A percentile compares a stretch with the other conserved stretches of the same genome.
Conservation (phyloP, 1,140 invertebrate genomes). For the Penaeus vannamei region DNA sequence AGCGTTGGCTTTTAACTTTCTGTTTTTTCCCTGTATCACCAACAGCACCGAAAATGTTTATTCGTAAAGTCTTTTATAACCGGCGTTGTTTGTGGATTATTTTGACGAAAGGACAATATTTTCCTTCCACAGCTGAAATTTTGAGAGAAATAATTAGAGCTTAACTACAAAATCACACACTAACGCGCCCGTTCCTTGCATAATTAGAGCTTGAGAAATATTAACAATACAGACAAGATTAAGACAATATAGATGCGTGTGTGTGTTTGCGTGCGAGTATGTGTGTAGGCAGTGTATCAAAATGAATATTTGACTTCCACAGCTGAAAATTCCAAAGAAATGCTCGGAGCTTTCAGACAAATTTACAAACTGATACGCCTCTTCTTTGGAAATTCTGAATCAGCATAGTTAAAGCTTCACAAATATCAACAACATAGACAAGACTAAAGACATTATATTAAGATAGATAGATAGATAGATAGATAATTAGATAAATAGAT, state of each 20-base stretch:
- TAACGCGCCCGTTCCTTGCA: background rate
- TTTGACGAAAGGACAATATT: too few species aligned
- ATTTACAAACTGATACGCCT: slow-evolving; percentile 24
- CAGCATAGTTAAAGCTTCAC: slow-evolving; percentile 27
- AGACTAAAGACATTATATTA: background rate
- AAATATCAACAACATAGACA: slow-evolving; percentile 43
- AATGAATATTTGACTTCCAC: slow-evolving; percentile 27
- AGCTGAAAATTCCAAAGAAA: slow-evolving; percentile 33
- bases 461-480: background rate
- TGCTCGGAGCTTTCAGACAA: slow-evolving; percentile 9
- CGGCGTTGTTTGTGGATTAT: too few species aligned
- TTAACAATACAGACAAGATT: too few species aligned
- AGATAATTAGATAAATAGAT: background rate
- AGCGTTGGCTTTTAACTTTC: too few species aligned
- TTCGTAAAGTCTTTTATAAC: too few species aligned
- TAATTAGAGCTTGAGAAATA: too few species aligned
- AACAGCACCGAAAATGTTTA: too few species aligned
- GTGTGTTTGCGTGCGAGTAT: too few species aligned
- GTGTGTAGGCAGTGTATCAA: slow-evolving; percentile 29
- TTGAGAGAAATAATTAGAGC: background rate
- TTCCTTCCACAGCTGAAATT: background rate
- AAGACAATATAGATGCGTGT: too few species aligned
- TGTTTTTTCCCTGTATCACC: too few species aligned
- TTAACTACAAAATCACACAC: background rate
- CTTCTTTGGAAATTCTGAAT: slow-evolving; percentile 27